Evolutionary conservation across 2,888 invertebrate species (phyloP).

Genomic region (Drosophila melanocephala): DNA sequence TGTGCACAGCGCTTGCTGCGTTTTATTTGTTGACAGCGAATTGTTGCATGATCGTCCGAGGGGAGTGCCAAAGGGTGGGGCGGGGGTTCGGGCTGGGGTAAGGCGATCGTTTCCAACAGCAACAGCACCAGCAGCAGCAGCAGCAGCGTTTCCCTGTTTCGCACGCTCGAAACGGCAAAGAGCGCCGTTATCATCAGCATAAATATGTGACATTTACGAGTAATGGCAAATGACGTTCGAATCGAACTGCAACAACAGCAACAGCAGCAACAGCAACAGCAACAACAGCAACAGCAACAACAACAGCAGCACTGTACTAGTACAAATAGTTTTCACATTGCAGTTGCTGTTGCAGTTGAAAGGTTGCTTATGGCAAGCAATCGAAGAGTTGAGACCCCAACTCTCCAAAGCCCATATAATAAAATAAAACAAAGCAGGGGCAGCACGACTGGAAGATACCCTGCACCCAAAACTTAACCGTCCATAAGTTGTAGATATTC

Average conservation of each 20-base stretch:
- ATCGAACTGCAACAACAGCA: slow-evolving; percentile 34
- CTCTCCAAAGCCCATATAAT: neutral
- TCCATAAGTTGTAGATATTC: neutral
- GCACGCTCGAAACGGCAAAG: slow-evolving; percentile 65
- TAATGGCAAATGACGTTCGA: slow-evolving; percentile 53
- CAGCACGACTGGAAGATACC: neutral
- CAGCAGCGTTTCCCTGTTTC: slow-evolving; percentile 50
- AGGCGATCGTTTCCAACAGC: neutral
- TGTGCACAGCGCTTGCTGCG: slow-evolving; percentile 33
- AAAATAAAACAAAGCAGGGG: neutral
- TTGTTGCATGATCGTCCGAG: slow-evolving; percentile 48
- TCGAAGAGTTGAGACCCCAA: neutral
- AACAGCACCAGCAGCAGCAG: neutral
- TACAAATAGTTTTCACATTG: slow-evolving; percentile 46
- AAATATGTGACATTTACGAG: slow-evolving; percentile 62
- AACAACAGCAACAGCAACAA: slow-evolving; percentile 1
- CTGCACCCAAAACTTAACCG: neutral
- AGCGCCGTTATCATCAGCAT: slow-evolving; percentile 71
- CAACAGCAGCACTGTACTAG: slow-evolving; percentile 3
- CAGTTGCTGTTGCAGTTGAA: slow-evolving; percentile 49
- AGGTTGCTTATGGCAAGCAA: slow-evolving; percentile 40
- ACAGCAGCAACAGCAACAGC: slow-evolving; percentile 17
- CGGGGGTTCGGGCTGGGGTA: neutral
- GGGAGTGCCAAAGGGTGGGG: neutral
- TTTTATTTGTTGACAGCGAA: slow-evolving; percentile 53